Conservation (phyloP, 2,113 vertebrate genomes). For the Hypocryptadius cinnamomeus region DNA sequence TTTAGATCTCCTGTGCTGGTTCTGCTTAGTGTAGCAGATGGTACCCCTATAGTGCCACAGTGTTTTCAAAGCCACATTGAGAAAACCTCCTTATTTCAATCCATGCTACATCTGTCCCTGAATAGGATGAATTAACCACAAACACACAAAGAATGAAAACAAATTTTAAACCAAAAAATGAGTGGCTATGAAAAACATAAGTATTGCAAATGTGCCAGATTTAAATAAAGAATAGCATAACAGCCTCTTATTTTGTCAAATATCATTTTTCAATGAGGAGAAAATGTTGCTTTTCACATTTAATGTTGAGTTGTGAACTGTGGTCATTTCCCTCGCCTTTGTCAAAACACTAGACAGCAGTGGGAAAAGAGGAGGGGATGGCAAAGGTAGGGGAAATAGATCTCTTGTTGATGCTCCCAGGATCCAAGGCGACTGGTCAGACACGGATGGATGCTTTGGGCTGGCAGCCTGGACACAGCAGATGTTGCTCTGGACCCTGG, state of each 20-base stretch:
- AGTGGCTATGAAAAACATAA: background rate
- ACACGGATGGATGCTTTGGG: background rate
- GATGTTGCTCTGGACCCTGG: slow-evolving; percentile 36
- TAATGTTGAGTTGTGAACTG: background rate
- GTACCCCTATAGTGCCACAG: background rate
- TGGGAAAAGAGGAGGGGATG: background rate
- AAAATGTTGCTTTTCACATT: background rate
- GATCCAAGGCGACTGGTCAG: background rate
- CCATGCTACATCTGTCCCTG: background rate
- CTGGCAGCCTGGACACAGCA: slow-evolving; percentile 16
- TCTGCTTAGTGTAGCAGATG: background rate
- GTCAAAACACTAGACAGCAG: background rate
- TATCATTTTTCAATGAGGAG: background rate
- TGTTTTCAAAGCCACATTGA: slow-evolving; percentile 18
- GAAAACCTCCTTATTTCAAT: slow-evolving; percentile 13
- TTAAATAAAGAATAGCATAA: background rate
- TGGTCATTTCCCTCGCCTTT: background rate
- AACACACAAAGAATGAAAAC: background rate
- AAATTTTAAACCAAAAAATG: background rate
- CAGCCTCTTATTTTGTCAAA: background rate
- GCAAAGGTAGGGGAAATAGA: background rate
- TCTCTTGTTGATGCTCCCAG: background rate
- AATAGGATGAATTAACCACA: background rate
- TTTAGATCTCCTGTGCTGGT: background rate
- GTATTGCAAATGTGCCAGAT: background rate